A percentile compares a stretch with the other conserved stretches of the same genome.
Conservation (phyloP, 2,888 invertebrate genomes). For the Monochamus alternatus region DNA sequence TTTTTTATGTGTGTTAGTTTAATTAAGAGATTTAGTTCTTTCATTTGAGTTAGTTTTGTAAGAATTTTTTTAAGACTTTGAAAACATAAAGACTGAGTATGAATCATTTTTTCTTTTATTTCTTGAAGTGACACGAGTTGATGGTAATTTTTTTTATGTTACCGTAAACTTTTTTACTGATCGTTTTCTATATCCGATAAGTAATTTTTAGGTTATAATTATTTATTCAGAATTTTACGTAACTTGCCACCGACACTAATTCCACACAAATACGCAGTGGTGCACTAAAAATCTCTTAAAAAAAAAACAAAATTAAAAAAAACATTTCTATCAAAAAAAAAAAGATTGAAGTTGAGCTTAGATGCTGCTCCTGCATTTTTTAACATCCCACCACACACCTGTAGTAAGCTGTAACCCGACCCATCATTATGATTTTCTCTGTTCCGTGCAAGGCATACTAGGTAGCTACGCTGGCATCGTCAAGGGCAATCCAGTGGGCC, state of each 20-base stretch:
- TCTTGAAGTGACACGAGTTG: not conserved
- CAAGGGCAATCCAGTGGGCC: constrained; percentile 86
- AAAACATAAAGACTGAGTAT: constrained; percentile 11
- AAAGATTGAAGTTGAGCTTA: constrained; percentile 14
- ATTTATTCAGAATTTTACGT: not conserved
- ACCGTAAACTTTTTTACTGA: not conserved
- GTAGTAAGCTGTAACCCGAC: constrained; percentile 65
- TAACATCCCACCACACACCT: constrained; percentile 52
- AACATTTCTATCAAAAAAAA: not conserved
- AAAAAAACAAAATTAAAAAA: not conserved
- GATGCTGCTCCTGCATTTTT: constrained; percentile 33
- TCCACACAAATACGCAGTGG: constrained; percentile 17
- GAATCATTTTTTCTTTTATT: constrained; percentile 16
- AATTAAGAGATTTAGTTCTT: not conserved
- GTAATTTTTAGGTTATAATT: not conserved
- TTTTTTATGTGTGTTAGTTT: constrained; percentile 4
- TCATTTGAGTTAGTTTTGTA: not conserved
- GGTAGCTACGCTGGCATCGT: constrained; percentile 93
- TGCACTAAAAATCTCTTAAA: not conserved
- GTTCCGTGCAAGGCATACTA: constrained; percentile 72
- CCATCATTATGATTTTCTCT: constrained; percentile 65
- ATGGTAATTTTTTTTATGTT: constrained; percentile 5
- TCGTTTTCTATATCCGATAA: not conserved
- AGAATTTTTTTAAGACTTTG: not conserved
- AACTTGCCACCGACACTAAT: not conserved